Evolutionary conservation across 1,140 invertebrate genomes (phyloP).

Genomic region (Plutomurus gul): DNA sequence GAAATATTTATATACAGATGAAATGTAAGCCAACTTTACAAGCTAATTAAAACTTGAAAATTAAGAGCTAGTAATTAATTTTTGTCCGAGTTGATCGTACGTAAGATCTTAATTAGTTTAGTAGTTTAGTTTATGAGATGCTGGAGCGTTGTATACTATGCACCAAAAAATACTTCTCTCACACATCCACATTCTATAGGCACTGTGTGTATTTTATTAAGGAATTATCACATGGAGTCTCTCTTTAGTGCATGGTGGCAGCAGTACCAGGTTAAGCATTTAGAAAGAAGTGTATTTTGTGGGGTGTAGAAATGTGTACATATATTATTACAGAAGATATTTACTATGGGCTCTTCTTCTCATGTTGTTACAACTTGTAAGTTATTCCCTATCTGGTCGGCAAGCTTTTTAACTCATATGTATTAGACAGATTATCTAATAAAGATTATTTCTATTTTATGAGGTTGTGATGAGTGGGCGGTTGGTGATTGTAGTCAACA

Average conservation of each 20-base stretch:
- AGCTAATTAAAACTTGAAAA: slow-evolving; percentile 9
- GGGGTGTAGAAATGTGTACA: no score
- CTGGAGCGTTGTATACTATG: not conserved
- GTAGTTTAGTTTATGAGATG: slow-evolving; percentile 5
- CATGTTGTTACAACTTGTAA: not conserved
- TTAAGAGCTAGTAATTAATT: not conserved
- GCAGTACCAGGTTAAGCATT: no score
- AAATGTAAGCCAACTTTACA: no score
- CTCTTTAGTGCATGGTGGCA: no score
- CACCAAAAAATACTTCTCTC: no score
- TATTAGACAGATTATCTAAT: slow-evolving; percentile 25
- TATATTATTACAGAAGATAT: not conserved
- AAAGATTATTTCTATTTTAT: slow-evolving; percentile 27
- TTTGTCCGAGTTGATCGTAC: not conserved
- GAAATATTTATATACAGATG: no score
- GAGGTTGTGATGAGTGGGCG: slow-evolving; percentile 24
- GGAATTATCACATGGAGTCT: no score
- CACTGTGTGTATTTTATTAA: no score
- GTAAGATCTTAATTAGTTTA: slow-evolving; percentile 28
- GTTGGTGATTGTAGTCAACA: slow-evolving; percentile 23
- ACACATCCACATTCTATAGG: no score
- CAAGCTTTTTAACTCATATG: slow-evolving; percentile 13
- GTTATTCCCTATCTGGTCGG: slow-evolving; percentile 2
- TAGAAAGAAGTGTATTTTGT: no score
- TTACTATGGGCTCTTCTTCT: not conserved